A percentile compares a stretch with the other conserved stretches of the same genome.
Evolutionary conservation across 2,113 vertebrate genomes (phyloP).

Genomic region (Empidonax traillii): DNA sequence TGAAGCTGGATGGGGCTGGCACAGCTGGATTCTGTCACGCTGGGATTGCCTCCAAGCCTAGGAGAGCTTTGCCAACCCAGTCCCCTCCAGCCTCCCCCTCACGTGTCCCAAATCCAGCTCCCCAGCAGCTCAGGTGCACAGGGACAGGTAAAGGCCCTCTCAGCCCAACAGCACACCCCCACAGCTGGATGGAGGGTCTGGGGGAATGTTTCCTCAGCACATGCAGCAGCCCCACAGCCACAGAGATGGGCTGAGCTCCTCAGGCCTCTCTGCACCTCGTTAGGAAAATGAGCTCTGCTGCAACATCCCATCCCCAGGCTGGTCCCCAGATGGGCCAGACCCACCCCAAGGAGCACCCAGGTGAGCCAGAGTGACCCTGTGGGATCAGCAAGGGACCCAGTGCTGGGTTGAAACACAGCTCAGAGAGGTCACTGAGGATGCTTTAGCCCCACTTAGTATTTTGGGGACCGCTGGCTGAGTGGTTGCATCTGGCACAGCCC

Average conservation of each 20-base stretch:
- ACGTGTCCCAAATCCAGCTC: neutral
- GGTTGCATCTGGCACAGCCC: neutral
- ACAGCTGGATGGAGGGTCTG: neutral
- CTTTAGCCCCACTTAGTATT: neutral
- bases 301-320: neutral
- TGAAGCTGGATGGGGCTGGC: neutral
- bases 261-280: accelerated
- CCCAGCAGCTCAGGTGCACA: neutral
- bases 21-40: neutral
- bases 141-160: neutral
- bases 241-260: neutral
- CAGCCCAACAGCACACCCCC: neutral
- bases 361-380: neutral
- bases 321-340: neutral
- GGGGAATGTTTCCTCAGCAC: neutral
- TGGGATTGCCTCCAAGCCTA: neutral
- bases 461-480: neutral
- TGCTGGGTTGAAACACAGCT: neutral
- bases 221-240: neutral
- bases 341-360: neutral
- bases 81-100: neutral
- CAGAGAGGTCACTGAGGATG: neutral
- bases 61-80: neutral
- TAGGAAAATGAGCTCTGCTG: neutral
- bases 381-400: neutral